Percentiles rank a stretch among this genome's conserved stretches.
These are phyloP conservation scores for Coluber constrictor DNA, from an alignment of 2,797 vertebrate species.

Conservation along the genomic window DNA sequence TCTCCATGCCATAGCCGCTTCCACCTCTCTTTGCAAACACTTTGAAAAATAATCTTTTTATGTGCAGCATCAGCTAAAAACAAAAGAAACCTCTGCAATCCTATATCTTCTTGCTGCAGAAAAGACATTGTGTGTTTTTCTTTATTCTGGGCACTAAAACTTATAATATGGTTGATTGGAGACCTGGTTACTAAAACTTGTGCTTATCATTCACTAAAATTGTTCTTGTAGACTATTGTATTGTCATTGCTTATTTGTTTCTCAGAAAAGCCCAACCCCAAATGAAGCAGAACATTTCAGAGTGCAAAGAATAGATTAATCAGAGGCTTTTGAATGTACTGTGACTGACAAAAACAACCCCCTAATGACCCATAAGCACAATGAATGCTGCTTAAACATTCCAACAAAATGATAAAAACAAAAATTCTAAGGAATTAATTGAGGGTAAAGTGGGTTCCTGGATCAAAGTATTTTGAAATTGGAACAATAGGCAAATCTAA, in stretches of 20 bases:
- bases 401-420: neutral
- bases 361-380: neutral
- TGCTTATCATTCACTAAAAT: neutral
- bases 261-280: neutral
- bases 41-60: neutral
- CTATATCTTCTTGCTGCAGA: neutral
- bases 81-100: neutral
- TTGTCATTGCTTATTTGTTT: neutral
- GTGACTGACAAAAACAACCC: neutral
- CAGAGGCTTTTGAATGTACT: neutral
- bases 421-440: slow-evolving; percentile 5
- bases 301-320: slow-evolving; percentile 1
- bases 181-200: neutral
- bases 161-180: neutral
- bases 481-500: neutral
- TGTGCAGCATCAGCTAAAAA: neutral
- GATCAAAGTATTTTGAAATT: neutral
- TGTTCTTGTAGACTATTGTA: neutral
- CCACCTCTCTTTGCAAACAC: neutral
- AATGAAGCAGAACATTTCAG: neutral
- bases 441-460: neutral
- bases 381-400: neutral
- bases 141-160: neutral
- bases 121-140: neutral
- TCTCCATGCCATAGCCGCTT: neutral